Conservation (phyloP, 2,797 vertebrate genomes). For the Lophius americanus region DNA sequence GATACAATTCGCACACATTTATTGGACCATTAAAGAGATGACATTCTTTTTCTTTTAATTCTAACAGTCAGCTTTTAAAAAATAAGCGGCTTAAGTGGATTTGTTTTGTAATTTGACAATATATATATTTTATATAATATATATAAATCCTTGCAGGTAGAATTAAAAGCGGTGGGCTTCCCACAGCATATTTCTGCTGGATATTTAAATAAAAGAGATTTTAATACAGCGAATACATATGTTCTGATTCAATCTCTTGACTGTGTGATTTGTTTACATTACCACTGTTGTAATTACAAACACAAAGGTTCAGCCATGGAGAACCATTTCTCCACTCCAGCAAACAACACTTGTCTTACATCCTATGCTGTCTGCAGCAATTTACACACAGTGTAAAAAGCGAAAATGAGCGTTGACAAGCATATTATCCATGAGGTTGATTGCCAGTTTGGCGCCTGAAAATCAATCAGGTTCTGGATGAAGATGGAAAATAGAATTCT, state of each 20-base stretch:
- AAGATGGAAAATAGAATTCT: slow-evolving; percentile 50
- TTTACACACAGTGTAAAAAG: slow-evolving; percentile 58
- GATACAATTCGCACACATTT: slow-evolving; percentile 23
- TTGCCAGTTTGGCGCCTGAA: slow-evolving; percentile 30
- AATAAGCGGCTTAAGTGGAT: slow-evolving; percentile 4
- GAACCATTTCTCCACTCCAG: slow-evolving; percentile 29
- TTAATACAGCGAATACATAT: slow-evolving; percentile 8
- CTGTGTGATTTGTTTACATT: neutral
- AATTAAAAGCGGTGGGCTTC: slow-evolving; percentile 15
- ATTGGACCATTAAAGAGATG: slow-evolving; percentile 23
- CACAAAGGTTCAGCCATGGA: slow-evolving; percentile 24
- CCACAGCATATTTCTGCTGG: neutral
- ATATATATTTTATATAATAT: no score
- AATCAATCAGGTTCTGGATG: slow-evolving; percentile 52
- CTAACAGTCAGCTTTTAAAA: neutral
- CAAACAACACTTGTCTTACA: slow-evolving; percentile 30
- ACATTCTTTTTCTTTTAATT: slow-evolving; percentile 24
- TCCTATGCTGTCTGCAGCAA: slow-evolving; percentile 43
- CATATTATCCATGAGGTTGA: slow-evolving; percentile 53
- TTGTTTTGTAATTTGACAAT: slow-evolving; percentile 12
- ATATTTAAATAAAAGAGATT: slow-evolving; percentile 30
- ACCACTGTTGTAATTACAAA: slow-evolving; percentile 28
- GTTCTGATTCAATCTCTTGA: slow-evolving; percentile 3
- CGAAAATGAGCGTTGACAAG: slow-evolving; percentile 57
- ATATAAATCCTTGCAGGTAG: neutral